Percentiles rank a stretch among this genome's conserved stretches.
These are phyloP conservation scores for Phainopepla nitens DNA, from an alignment of 2,113 vertebrate genomes.

Conservation along the genomic window DNA sequence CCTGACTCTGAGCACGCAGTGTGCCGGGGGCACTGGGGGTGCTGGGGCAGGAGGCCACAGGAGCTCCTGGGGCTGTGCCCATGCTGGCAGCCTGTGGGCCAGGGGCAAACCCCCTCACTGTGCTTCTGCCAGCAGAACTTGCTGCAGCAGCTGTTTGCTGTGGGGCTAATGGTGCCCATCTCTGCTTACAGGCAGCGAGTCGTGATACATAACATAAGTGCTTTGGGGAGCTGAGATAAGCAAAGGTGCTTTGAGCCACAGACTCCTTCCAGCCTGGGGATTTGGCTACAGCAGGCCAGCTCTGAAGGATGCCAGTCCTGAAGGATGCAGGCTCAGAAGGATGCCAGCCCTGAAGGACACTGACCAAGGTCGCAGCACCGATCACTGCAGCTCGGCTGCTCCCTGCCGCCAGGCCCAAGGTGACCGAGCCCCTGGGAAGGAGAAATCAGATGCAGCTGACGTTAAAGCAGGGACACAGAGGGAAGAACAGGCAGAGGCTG, in stretches of 20 bases:
- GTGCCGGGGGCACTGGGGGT: background rate
- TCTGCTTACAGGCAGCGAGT: background rate
- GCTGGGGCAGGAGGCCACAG: background rate
- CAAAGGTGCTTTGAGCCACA: background rate
- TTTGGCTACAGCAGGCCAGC: background rate
- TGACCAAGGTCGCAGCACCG: background rate
- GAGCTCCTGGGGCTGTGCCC: background rate
- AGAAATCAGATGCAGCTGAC: background rate
- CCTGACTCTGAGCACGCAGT: background rate
- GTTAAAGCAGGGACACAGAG: background rate
- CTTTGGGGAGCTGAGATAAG: conserved; percentile 31
- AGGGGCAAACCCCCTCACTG: background rate
- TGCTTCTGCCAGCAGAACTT: background rate
- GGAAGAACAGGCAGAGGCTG: background rate
- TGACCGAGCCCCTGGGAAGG: background rate
- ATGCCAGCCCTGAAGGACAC: background rate
- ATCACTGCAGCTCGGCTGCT: background rate
- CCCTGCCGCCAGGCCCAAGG: background rate
- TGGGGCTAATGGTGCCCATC: background rate
- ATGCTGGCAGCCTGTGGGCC: background rate
- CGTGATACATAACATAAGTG: rapidly evolving
- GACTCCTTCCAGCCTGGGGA: background rate
- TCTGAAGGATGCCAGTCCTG: background rate
- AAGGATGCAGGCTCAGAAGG: background rate
- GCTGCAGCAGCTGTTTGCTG: conserved; percentile 10